phyloP scores from a whole-genome alignment of 2,797 vertebrate species.

The Siniperca obscura region DNA sequence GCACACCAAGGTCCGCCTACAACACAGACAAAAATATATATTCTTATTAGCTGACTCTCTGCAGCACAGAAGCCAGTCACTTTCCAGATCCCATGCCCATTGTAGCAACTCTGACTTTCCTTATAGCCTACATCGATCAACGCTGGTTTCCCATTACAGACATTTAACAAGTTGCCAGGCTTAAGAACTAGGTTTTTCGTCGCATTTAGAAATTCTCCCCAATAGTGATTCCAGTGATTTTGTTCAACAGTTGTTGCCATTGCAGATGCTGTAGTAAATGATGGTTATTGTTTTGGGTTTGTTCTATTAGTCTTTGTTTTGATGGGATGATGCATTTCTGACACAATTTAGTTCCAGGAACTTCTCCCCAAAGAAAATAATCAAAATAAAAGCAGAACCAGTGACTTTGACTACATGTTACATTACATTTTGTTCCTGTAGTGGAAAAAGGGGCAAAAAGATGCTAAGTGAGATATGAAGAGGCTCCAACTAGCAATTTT shows the following conservation, averaged over 20 bases:
- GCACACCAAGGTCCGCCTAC: conserved; percentile 89
- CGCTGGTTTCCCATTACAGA: neutral
- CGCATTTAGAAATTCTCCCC: neutral
- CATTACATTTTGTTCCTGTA: neutral
- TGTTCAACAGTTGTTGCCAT: neutral
- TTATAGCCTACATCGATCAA: neutral
- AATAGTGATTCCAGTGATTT: neutral
- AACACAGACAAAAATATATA: conserved; percentile 22
- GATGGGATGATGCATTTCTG: neutral
- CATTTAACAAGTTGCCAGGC: neutral
- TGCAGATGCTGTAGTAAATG: neutral
- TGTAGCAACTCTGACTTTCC: neutral
- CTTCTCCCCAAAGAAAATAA: neutral
- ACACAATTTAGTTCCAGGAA: neutral
- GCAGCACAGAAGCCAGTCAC: neutral
- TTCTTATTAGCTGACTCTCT: neutral
- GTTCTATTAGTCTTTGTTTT: neutral
- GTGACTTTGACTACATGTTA: neutral
- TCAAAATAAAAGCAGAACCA: neutral
- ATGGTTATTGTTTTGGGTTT: neutral
- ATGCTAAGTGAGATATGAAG: neutral
- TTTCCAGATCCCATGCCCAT: neutral
- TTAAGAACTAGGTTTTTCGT: neutral
- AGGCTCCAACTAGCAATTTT: neutral
- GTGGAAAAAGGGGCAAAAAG: neutral